Base-by-base conservation (phyloP, 2,888 invertebrate species). In the Pyrrhia umbra region DNA sequence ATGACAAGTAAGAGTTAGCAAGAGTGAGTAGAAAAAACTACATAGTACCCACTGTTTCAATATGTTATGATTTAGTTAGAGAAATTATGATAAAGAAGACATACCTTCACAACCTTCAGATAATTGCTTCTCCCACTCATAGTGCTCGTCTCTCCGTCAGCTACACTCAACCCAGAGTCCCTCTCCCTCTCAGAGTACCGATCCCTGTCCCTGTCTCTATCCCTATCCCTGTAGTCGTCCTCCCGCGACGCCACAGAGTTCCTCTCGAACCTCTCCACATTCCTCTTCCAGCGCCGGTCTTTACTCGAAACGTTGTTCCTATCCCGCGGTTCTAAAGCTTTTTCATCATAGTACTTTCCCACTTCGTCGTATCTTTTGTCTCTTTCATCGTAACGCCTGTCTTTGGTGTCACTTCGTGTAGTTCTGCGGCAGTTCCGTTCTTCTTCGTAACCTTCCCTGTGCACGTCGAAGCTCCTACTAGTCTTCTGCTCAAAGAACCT, bases 101-200 rank as follows among this genome's bases (percentile, higher is more conserved):
- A 70, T 74, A 94, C 94, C 87, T 94, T 94, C 0, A 94, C 93
- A 34, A 88, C 90, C 74, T 86, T 89, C 59, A 94, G 83, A 66
- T 90, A 94, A 75, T 92, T 93, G 64, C 94, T 94, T 61, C 84
- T 88, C 2, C 90, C 93, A 65, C 94, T 94, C 1, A 91, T 68
- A 0, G 91, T 93, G 61, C 94, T 93, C 1, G 86, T 90, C 54
- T 92, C 92, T 1, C 91, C 91, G 60, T 94, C 94, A 4, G 91
- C 94, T 16, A 91, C 90, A 60, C 94, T 94, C 61, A 94, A 66
- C 0, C 92, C 94, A 0, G 94, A 94, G 74, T 94, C 94, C 60
- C 92, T 85, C 69, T 92, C 94, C 58, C 89, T 84, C 62, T 94
- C 94, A 2, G 92, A 92, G 66, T 79, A 90, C 68, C 88, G 83